Conservation (phyloP, 2,797 vertebrate species). For the Sebastiscus albofasciatus region DNA sequence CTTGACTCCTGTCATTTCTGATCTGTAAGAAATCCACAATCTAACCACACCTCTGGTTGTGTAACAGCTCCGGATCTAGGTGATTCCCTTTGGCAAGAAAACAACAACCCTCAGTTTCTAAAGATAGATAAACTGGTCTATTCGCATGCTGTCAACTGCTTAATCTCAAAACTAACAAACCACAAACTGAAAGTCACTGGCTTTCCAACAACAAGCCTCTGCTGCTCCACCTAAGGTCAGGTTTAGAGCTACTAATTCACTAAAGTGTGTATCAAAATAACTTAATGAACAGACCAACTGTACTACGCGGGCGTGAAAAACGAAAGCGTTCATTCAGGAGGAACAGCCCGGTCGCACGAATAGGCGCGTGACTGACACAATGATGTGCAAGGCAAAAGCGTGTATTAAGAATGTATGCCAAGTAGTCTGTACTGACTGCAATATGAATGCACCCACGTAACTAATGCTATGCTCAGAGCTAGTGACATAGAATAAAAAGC, state of each 20-base stretch:
- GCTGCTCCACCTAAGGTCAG: conserved; percentile 42
- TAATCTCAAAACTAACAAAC: conserved; percentile 77
- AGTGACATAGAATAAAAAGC: neutral
- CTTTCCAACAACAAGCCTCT: conserved; percentile 51
- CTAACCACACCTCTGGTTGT: conserved; percentile 69
- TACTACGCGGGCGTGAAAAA: neutral
- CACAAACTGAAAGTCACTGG: conserved; percentile 66
- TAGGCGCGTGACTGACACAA: neutral
- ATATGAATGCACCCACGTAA: neutral
- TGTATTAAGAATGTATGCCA: neutral
- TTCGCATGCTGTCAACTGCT: conserved; percentile 73
- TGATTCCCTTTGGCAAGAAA: conserved; percentile 80
- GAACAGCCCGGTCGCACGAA: neutral
- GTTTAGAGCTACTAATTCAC: conserved; percentile 12
- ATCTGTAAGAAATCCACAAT: conserved; percentile 40
- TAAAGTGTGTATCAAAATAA: neutral
- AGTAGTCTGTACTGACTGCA: too few species aligned
- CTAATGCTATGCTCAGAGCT: neutral
- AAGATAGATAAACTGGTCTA: conserved; percentile 81
- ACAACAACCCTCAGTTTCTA: conserved; percentile 74
- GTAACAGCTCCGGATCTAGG: conserved; percentile 75
- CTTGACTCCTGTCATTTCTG: conserved; percentile 26
- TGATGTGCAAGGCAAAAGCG: neutral
- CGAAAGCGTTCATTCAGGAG: neutral
- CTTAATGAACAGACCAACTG: neutral